A percentile compares a stretch with the other conserved stretches of the same genome.
These are phyloP conservation scores for Pagrus major DNA, from an alignment of 2,113 vertebrate genomes.

Conservation along the genomic window DNA sequence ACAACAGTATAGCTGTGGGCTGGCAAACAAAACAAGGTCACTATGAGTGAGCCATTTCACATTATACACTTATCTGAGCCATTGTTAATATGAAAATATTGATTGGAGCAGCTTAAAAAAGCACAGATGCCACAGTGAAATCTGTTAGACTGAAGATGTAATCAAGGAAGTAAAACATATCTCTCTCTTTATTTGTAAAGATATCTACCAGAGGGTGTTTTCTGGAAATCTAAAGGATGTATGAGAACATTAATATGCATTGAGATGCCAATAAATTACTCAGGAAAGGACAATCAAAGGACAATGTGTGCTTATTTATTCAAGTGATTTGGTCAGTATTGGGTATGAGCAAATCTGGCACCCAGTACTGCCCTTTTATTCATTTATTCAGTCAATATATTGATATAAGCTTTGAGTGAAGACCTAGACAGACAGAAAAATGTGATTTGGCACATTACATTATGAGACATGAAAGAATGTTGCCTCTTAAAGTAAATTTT, in stretches of 20 bases:
- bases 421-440: background rate
- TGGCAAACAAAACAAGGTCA: background rate
- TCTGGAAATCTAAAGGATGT: background rate
- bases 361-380: background rate
- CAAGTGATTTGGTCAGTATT: constrained; percentile 27
- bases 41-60: background rate
- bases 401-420: background rate
- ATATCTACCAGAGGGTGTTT: background rate
- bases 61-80: background rate
- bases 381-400: background rate
- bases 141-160: background rate
- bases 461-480: background rate
- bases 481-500: background rate
- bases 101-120: background rate
- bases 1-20: background rate
- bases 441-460: background rate
- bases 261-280: constrained; percentile 41
- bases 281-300: constrained; percentile 55
- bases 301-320: constrained; percentile 59
- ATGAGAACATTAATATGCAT: constrained; percentile 40
- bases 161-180: background rate
- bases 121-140: background rate
- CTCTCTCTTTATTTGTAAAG: background rate
- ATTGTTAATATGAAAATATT: background rate
- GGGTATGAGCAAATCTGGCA: constrained; percentile 14